These are phyloP conservation scores for Pionites leucogaster DNA, from an alignment of 2,113 vertebrate genomes.

Conservation along the genomic window DNA sequence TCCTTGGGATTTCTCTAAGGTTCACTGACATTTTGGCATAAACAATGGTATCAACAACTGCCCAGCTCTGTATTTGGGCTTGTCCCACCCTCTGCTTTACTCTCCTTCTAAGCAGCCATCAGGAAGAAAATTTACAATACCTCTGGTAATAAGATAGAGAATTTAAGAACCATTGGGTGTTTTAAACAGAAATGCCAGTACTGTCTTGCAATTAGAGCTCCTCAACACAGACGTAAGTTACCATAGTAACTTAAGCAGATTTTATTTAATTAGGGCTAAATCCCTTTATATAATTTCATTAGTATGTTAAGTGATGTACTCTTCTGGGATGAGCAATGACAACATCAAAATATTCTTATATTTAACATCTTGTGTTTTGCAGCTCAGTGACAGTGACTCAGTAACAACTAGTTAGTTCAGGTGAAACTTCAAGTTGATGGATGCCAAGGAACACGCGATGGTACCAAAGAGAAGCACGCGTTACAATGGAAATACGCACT, in stretches of 20 bases:
- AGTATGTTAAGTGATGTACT: background rate
- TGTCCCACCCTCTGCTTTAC: background rate
- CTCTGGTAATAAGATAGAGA: background rate
- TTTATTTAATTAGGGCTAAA: background rate
- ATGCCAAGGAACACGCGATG: accelerated
- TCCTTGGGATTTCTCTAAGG: background rate
- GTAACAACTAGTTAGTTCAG: background rate
- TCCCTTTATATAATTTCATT: background rate
- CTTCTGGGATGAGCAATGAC: background rate
- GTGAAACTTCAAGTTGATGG: background rate
- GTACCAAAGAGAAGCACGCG: accelerated
- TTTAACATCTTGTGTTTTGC: background rate
- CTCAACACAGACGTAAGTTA: background rate
- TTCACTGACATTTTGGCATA: background rate
- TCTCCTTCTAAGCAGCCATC: background rate
- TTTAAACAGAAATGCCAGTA: background rate
- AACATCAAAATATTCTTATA: background rate
- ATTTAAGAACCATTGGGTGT: background rate
- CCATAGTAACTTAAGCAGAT: constrained; percentile 37
- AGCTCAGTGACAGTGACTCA: background rate
- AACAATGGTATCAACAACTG: background rate
- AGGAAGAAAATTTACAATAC: background rate
- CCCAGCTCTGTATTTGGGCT: background rate
- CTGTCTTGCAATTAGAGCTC: background rate
- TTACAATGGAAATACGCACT: accelerated